These are phyloP conservation scores for Orycteropus afer DNA, from an alignment of 2,113 vertebrate genomes.

Conservation along the genomic window DNA sequence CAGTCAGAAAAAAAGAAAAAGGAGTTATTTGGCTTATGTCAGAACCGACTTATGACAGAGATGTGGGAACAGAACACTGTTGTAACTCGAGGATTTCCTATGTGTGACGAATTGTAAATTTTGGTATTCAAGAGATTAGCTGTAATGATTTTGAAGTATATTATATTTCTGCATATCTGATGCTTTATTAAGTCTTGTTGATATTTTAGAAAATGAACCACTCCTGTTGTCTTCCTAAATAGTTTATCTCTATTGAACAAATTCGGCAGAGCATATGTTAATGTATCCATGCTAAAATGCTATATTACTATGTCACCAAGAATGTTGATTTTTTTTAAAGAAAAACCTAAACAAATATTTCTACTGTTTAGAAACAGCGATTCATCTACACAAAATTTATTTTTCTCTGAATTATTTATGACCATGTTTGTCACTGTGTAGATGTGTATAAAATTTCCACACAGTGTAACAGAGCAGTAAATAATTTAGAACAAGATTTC, in stretches of 20 bases:
- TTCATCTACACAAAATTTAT: background rate
- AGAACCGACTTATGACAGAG: too few relatives aligned
- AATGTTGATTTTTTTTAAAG: background rate
- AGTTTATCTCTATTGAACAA: background rate
- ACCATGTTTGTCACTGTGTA: background rate
- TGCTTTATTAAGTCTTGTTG: background rate
- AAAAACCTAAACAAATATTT: background rate
- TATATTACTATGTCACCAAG: background rate
- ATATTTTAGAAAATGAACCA: background rate
- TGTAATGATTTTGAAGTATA: background rate
- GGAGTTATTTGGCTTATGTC: too few relatives aligned
- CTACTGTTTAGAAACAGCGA: background rate
- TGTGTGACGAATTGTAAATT: background rate
- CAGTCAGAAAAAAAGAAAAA: too few relatives aligned
- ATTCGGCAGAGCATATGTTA: background rate
- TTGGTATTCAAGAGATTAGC: background rate
- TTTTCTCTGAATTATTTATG: background rate
- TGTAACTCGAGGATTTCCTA: too few relatives aligned
- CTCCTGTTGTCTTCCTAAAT: background rate
- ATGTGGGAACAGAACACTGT: too few relatives aligned
- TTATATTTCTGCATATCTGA: background rate
- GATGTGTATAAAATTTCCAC: background rate
- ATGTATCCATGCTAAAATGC: background rate
- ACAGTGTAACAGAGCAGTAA: background rate
- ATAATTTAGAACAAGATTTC: background rate